phyloP scores from a whole-genome alignment of 2,797 vertebrate species.

The Neopelma chrysocephalum region DNA sequence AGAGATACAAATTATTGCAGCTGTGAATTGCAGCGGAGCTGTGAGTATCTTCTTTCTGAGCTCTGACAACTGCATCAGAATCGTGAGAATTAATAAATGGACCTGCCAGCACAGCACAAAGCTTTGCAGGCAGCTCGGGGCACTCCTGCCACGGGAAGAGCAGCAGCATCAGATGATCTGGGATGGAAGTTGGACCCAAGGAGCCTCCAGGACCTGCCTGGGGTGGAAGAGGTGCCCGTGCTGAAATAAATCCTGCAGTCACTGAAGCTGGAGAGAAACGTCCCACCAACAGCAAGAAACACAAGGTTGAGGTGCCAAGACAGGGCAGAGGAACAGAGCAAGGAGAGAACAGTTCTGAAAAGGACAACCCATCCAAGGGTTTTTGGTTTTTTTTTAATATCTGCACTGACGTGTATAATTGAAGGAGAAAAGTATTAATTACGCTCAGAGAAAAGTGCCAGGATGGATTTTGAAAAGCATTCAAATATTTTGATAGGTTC shows the following conservation, averaged over 20 bases:
- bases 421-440: background rate
- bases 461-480: background rate
- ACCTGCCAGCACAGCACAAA: background rate
- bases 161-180: background rate
- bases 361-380: background rate
- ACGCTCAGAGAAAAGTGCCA: background rate
- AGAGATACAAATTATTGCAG: background rate
- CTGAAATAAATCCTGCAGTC: background rate
- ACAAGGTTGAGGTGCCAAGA: background rate
- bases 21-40: background rate
- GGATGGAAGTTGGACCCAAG: background rate
- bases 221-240: background rate
- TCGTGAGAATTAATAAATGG: background rate
- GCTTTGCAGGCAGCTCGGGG: background rate
- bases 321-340: background rate
- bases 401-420: background rate
- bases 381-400: background rate
- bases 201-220: background rate
- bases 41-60: background rate
- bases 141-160: background rate
- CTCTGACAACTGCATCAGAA: background rate
- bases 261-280: background rate
- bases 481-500: constrained; percentile 16
- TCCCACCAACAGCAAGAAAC: background rate
- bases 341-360: background rate